Percentiles rank a stretch among this genome's conserved stretches.
These are phyloP conservation scores for Drosophila vallismaia DNA, from an alignment of 2,888 invertebrate species.

Conservation along the genomic window DNA sequence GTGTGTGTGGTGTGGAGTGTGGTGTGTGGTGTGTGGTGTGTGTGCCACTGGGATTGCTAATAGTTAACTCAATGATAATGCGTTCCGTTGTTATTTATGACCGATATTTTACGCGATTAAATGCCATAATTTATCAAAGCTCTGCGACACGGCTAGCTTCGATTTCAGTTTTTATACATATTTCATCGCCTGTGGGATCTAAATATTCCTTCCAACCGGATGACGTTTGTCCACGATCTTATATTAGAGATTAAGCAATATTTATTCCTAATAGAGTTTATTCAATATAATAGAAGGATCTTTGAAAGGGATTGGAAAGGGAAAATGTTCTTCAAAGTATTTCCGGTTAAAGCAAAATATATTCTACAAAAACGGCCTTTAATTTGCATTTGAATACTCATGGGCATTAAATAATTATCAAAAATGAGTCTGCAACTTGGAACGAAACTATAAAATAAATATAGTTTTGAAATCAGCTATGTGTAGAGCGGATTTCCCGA, in stretches of 20 bases:
- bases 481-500: neutral
- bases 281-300: no score
- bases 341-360: no score
- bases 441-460: neutral
- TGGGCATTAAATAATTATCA: no score
- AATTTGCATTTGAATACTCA: no score
- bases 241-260: no score
- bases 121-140: slow-evolving; percentile 61
- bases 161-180: slow-evolving; percentile 16
- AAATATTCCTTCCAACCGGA: neutral
- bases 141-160: slow-evolving; percentile 17
- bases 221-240: neutral
- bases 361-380: no score
- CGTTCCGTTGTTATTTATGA: slow-evolving; percentile 68
- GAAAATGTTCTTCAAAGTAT: no score
- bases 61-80: slow-evolving; percentile 72
- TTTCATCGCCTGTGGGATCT: neutral
- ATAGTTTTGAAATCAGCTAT: neutral
- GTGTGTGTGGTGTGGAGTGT: no score
- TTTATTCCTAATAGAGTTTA: no score
- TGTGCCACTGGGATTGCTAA: slow-evolving; percentile 70
- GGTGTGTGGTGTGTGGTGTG: neutral
- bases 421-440: no score
- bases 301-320: no score
- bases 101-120: slow-evolving; percentile 65